Evolutionary conservation across 2,113 vertebrate species (phyloP), one percentile per base, ranked within the genome.

Genomic region (Meleagris gallopavo): DNA sequence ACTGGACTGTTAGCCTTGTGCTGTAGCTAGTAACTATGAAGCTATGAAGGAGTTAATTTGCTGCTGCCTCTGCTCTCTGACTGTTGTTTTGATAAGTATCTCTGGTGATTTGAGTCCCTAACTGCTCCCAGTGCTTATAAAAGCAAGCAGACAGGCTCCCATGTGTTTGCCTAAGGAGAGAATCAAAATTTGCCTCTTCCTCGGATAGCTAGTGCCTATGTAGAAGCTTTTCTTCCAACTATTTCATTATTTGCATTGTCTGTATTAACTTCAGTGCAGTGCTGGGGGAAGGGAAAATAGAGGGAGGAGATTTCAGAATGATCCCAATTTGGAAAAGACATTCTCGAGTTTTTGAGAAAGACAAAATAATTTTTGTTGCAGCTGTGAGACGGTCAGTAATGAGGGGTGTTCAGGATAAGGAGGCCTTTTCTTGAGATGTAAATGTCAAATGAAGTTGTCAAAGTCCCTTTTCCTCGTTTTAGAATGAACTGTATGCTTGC

Each of bases 21-120:
- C 41, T 91, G 67, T 8, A 93, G 84, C 71, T 67, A 85, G 78
- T 55, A 75, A 1, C 69, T 43, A 30, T 2, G 79, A 95, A 95
- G 48, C 72, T 43, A 36, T 3, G 82, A 95, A 95, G 48, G 95
- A 93, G 94, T 94, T 97, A 96, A 94, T 88, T 52, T 89, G 83
- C 88, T 81, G 82, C 93, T 95, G 93, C 76, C 65, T 95, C 38
- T 93, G 91, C 91, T 86, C 77, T 82, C 89, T n/a, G n/a, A n/a
- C n/a, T 89, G 83, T 89, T 96, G 87, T 95, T 95, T 95, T 96
- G 95, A 96, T 94, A 90, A 96, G 93, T 74, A 88, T 95, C 89
- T 96, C 83, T 95, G 61, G 88, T 94, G 93, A 95, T 94, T 93
- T 95, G 91, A 93, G 94, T 97, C 94, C 85, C 88, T 89, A 86